Evolutionary conservation across 2,888 invertebrate genomes (phyloP), one percentile per base, ranked within the genome.

Genomic region (Cryptocheilus praepositus): DNA sequence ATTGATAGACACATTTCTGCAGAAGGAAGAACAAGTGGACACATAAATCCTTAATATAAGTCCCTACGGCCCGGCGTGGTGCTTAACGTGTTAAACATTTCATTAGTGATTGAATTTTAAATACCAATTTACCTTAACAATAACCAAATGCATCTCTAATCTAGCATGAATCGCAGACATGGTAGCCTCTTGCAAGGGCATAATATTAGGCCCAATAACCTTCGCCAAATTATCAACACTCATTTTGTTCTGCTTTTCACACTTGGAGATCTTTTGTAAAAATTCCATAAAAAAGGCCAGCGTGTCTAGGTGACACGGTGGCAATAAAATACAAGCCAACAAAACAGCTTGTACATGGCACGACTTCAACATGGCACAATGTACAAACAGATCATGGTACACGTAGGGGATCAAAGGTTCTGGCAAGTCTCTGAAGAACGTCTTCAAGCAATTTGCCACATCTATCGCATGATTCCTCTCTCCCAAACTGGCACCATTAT

Each of bases 251-350:
- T 91, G 90, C 57, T 92, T 91, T 59, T 93, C 92, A 81, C 92
- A 91, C 36, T 91, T 89, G 7, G 95, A 92, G 36, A 97, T 92
- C 81, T 92, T 92, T 77, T 92, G 91, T 54, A 96, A 88, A 83
- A 96, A 92, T 92, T 94, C 94, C 93, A 96, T 94, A 67, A 96
- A 91, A 89, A 94, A 96, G 71, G 94, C 93, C 44, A 97, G 89
- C 1, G 95, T 93, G 86, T 95, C 94, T 25, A 96, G 91, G 89
- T 95, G 94, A 83, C 93, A 91, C 45, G 92, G 90, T 21, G 96
- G 96, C 59, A 97, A 85, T 45, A 97, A 90, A 7, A 94, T 89
- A 83, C 94, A 93, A 0, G 92, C 90, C 70, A 94, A 86, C 22
- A 95, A 88, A 28, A 95, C 89, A 21, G 94, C 93, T 76, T 93